Base-by-base conservation (phyloP, 2,797 vertebrate species). In the Onychomys leucogaster region DNA sequence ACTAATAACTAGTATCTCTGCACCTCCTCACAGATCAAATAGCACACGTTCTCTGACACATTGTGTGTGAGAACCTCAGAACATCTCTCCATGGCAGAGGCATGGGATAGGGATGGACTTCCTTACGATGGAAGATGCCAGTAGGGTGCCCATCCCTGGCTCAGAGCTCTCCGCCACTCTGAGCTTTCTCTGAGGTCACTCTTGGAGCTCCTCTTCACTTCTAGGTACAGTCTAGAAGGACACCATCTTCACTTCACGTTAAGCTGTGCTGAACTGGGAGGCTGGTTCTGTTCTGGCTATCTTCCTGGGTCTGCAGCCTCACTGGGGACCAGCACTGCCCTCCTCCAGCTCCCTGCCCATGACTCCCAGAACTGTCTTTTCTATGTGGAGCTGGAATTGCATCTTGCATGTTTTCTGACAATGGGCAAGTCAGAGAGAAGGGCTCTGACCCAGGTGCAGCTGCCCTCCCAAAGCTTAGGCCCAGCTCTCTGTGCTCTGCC, bases 51-150 rank as follows among this genome's bases (percentile, higher is more conserved):
- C n/a, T 89, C 29, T 29, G 34, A 19, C 5, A n/a, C 0, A 5
- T 29, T 12, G 29, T 76, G 37, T 67, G 16, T 52, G 55, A 46
- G 3, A 61, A 23, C 41, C 83, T 86, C 46, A 8, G n/a, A 84
- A 65, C 73, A 76, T 19, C 55, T 46, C 23, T 6, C 25, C 55
- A 34, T 3, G 6, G 6, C 25, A 71, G 34, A 6, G 6, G 23
- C 19, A 16, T 11, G 4, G 55, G 29, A 46, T 29, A 57, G 16
- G 0, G 23, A 11, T 1, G 4, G 0, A 13, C 9, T 10, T 41
- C 37, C 21, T 55, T n/a, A n/a, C 32, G 46, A 43, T 49, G 67
- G 37, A 4, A 73, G 34, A 46, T 0, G 8, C 55, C 49, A 27
- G 17, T 12, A 13, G 46, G 5, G 6, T 11, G 6, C 43, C 59